Percentiles rank a stretch among this genome's conserved stretches.
Evolutionary conservation across 2,113 vertebrate genomes (phyloP).

Genomic region (Xiphophorus couchianus): DNA sequence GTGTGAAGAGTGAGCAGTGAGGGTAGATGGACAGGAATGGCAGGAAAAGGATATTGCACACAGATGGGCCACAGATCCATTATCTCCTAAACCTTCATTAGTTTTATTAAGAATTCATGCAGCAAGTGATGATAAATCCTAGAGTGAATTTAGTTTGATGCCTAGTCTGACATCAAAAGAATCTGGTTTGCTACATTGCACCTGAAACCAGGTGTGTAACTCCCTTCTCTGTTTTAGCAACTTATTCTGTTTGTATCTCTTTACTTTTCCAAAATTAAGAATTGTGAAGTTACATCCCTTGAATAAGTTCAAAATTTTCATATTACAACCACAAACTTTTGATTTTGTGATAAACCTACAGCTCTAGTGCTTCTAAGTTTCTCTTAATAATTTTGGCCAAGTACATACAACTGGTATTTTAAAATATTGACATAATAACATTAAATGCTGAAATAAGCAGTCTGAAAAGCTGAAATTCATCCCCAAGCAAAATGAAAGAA

Average conservation of each 20-base stretch:
- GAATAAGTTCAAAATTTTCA: no score
- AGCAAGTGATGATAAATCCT: conserved; percentile 29
- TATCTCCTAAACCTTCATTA: conserved; percentile 33
- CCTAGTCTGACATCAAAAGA: conserved; percentile 28
- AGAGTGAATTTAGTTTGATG: conserved; percentile 30
- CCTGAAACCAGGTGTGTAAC: conserved; percentile 1
- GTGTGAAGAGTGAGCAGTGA: conserved; percentile 7
- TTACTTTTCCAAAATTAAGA: no score
- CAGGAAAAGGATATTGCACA: conserved; percentile 50
- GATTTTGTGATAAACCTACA: no score
- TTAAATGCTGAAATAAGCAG: neutral
- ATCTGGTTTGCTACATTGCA: conserved; percentile 17
- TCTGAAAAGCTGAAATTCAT: neutral
- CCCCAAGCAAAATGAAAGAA: neutral
- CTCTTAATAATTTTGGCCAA: no score
- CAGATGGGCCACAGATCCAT: conserved; percentile 29
- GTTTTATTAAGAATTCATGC: conserved; percentile 44
- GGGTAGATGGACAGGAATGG: conserved; percentile 46
- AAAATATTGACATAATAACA: neutral
- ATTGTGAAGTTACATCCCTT: no score
- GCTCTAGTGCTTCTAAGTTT: no score
- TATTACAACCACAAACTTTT: no score
- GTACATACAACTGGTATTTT: no score
- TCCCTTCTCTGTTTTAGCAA: no score
- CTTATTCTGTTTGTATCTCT: no score